Base-by-base conservation (phyloP, 2,113 vertebrate genomes). In the Scopus umbretta region DNA sequence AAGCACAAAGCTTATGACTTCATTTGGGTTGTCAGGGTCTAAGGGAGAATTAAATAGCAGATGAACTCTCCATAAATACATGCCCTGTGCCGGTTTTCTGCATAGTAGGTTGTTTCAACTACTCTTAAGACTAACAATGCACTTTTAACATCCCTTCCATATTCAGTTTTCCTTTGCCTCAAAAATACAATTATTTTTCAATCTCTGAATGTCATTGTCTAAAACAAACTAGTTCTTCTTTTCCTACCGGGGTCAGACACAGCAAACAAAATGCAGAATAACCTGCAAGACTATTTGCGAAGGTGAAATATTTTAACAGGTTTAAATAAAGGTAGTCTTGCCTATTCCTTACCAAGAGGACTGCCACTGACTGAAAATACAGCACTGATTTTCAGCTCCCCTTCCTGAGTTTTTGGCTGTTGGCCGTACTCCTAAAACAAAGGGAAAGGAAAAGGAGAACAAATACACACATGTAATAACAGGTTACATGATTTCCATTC, bases 311-410 rank as follows among this genome's bases (percentile, higher is more conserved):
- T 86, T 79, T 72, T 68, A 84, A 84, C 19, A 91, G 50, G 25
- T 59, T 63, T 47, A 90, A 94, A 88, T 26, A n/a, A 80, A 94
- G 61, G 85, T 66, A 89, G 29, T 82, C 42, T 96, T 76, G 80
- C 63, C 80, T 91, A 50, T 93, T 94, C 96, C 99, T 99, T 98
- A 99, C 99, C 98, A 89, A 98, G 94, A 91, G 99, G 98, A 96
- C 97, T 98, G 88, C 97, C 98, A 65, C 98, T 98, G 97, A 99
- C 99, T 68, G 99, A 99, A 98, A 98, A 99, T 52, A 99, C 99
- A 22, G 99, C 99, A 42, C 99, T 99, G 95, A 99, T 99, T 98
- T 98, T 99, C 97, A 99, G 97, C 97, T 99, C 99, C 80, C 98
- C 98, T 92, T 99, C 99, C 98, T 98, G 99, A 98, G 97, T 95